Conservation (phyloP, 2,888 invertebrate genomes). For the Callyntrura guangdongensis region DNA sequence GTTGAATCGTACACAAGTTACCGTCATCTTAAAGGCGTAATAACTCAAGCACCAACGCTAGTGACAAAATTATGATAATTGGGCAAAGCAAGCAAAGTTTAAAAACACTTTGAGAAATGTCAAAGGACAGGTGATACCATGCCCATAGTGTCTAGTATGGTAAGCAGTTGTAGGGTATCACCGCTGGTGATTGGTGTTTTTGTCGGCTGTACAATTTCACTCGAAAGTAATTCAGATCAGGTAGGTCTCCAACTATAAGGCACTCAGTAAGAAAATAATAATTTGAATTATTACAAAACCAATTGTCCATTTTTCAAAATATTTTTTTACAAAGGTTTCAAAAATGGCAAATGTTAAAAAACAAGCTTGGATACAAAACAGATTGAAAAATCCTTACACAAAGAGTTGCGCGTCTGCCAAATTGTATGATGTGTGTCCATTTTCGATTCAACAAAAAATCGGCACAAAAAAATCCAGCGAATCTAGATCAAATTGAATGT, state of each 20-base stretch:
- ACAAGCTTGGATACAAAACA: not conserved
- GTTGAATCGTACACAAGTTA: not conserved
- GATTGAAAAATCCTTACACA: not conserved
- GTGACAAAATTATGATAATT: slow-evolving; percentile 36
- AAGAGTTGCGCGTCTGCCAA: too few relatives aligned
- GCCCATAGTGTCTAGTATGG: not conserved
- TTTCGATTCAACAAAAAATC: too few relatives aligned
- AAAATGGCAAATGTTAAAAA: not conserved
- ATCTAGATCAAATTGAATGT: too few relatives aligned
- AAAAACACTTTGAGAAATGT: slow-evolving; percentile 23
- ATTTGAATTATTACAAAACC: not conserved
- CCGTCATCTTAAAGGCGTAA: not conserved
- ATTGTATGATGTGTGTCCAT: too few relatives aligned
- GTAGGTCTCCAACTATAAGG: not conserved
- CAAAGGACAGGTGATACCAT: not conserved
- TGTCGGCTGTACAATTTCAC: not conserved
- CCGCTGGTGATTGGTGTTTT: not conserved
- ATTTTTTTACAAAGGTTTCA: not conserved
- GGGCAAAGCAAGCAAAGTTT: not conserved
- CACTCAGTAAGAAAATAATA: slow-evolving; percentile 11
- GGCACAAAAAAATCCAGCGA: too few relatives aligned
- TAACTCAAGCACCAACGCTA: not conserved
- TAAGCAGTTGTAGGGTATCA: not conserved
- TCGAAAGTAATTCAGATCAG: not conserved
- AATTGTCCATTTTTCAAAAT: not conserved